A percentile compares a stretch with the other conserved stretches of the same genome.
phyloP scores from a whole-genome alignment of 2,888 invertebrate species.

The Lasioglossum malachurum region DNA sequence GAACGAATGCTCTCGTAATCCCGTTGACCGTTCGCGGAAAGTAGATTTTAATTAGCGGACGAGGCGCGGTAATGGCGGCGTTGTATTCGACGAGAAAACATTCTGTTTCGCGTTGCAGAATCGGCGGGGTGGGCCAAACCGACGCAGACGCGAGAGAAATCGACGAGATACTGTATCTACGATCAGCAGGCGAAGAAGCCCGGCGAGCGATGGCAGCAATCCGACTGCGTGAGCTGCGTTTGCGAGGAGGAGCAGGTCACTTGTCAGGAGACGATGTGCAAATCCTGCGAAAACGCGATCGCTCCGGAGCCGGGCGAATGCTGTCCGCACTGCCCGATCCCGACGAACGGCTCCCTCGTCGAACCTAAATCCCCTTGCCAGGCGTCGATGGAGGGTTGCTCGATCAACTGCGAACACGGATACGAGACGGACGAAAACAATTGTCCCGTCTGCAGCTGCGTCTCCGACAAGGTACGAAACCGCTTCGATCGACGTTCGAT shows the following conservation, averaged over 20 bases:
- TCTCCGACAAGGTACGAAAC: slow-evolving; percentile 53
- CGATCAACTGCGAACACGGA: slow-evolving; percentile 74
- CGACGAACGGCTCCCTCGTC: slow-evolving; percentile 43
- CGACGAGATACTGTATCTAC: slow-evolving; percentile 70
- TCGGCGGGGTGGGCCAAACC: slow-evolving; percentile 71
- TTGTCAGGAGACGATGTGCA: slow-evolving; percentile 80
- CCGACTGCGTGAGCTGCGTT: slow-evolving; percentile 78
- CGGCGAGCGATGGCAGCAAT: slow-evolving; percentile 73
- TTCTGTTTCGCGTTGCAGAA: slow-evolving; percentile 66
- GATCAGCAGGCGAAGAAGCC: slow-evolving; percentile 69
- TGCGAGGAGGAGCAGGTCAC: slow-evolving; percentile 75
- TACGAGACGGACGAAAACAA: slow-evolving; percentile 66
- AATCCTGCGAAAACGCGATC: slow-evolving; percentile 77
- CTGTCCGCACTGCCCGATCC: slow-evolving; percentile 77
- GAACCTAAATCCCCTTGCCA: slow-evolving; percentile 56
- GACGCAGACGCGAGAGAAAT: slow-evolving; percentile 35
- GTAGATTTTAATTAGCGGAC: background rate
- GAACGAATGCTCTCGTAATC: no score
- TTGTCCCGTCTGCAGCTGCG: slow-evolving; percentile 78
- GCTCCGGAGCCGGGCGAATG: slow-evolving; percentile 77
- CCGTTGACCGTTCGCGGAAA: background rate
- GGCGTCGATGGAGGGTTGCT: slow-evolving; percentile 68
- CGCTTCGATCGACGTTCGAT: background rate
- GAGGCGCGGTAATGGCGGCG: background rate
- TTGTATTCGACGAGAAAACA: background rate